Percentiles rank a stretch among this genome's conserved stretches.
Conservation (phyloP, 2,113 vertebrate genomes). For the Nibea albiflora region DNA sequence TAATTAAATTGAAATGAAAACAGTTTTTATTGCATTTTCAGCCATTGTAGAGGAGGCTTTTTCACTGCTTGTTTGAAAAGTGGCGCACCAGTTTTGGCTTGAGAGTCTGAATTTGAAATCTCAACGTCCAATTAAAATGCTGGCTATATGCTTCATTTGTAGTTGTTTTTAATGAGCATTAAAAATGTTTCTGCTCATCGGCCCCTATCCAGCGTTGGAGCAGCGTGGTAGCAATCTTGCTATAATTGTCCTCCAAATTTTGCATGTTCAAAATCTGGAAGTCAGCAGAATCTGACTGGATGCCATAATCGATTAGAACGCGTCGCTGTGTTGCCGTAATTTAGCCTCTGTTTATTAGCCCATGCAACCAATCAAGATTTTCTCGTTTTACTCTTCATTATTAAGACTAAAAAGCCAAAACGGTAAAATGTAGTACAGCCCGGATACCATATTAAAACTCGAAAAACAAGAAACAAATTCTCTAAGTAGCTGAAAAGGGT, state of each 20-base stretch:
- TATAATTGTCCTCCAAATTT: not conserved
- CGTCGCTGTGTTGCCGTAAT: not conserved
- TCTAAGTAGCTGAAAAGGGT: not conserved
- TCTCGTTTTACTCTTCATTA: not conserved
- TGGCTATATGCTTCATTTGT: not conserved
- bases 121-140: not conserved
- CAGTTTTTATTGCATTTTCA: conserved; percentile 13
- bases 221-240: not conserved
- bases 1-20: conserved; percentile 12
- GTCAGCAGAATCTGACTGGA: not conserved
- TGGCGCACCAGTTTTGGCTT: not conserved
- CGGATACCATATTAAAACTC: not conserved
- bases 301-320: not conserved
- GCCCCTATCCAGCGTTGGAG: not conserved
- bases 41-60: conserved; percentile 26
- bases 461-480: not conserved
- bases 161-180: not conserved
- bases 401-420: not conserved
- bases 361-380: not conserved
- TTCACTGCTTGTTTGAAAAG: conserved; percentile 30
- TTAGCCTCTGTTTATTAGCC: not conserved
- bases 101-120: conserved; percentile 7
- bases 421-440: not conserved
- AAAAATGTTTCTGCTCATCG: not conserved
- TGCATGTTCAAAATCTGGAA: not conserved